These are phyloP conservation scores for Hippoglossus hippoglossus DNA, from an alignment of 2,797 vertebrate genomes.

Conservation along the genomic window DNA sequence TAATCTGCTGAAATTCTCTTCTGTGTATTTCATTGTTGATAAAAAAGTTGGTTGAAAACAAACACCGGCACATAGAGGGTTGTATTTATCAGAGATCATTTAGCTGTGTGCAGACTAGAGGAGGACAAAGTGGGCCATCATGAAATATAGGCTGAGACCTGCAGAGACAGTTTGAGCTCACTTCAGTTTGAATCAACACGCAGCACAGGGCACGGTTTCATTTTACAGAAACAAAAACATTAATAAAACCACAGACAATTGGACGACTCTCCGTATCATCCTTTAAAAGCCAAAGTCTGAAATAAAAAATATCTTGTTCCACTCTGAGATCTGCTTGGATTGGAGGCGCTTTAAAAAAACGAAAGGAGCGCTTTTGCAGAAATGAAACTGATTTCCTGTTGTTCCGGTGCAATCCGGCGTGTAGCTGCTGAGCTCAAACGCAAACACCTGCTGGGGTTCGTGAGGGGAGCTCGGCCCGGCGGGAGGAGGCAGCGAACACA, in stretches of 20 bases:
- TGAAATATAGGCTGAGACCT: slow-evolving; percentile 29
- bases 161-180: slow-evolving; percentile 36
- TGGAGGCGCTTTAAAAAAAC: slow-evolving; percentile 43
- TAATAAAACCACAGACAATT: slow-evolving; percentile 29
- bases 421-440: slow-evolving; percentile 50
- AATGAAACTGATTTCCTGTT: slow-evolving; percentile 70
- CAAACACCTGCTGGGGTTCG: slow-evolving; percentile 40
- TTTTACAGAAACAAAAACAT: slow-evolving; percentile 6
- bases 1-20: too few species aligned
- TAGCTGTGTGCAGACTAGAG: slow-evolving; percentile 1
- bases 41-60: background rate
- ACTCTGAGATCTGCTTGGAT: slow-evolving; percentile 46
- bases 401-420: slow-evolving; percentile 36
- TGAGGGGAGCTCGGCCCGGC: slow-evolving; percentile 15
- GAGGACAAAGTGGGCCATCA: slow-evolving; percentile 28
- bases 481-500: slow-evolving; percentile 10
- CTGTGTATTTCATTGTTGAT: too few species aligned
- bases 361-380: slow-evolving; percentile 41
- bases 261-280: background rate
- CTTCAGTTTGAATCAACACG: slow-evolving; percentile 28
- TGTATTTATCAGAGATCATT: slow-evolving; percentile 5
- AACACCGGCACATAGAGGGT: background rate
- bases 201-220: background rate
- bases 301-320: slow-evolving; percentile 21
- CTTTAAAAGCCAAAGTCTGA: background rate